A percentile compares a stretch with the other conserved stretches of the same genome.
Evolutionary conservation across 2,113 vertebrate species (phyloP).

Genomic region (Origma solitaria): DNA sequence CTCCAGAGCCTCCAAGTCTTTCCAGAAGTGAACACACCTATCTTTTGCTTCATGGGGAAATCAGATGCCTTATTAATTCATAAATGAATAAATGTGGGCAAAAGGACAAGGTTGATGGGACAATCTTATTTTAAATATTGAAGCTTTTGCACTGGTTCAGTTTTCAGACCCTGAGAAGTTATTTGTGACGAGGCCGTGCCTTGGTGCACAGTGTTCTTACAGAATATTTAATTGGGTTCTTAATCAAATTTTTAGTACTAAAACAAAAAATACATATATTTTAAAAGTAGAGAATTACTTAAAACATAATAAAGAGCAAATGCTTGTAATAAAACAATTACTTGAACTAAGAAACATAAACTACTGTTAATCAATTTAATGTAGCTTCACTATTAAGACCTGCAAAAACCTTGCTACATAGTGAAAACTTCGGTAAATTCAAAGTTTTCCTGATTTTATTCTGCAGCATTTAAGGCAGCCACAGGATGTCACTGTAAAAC

Average conservation of each 20-base stretch:
- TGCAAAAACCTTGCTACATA: not conserved
- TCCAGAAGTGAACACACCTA: not conserved
- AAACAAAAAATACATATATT: not conserved
- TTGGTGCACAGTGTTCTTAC: not conserved
- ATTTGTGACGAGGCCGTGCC: not conserved
- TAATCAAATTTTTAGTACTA: not conserved
- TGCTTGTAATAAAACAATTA: not conserved
- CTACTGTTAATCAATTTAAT: not conserved
- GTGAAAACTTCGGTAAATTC: not conserved
- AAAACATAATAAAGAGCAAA: not conserved
- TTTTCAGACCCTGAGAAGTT: not conserved
- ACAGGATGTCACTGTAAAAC: conserved; percentile 60
- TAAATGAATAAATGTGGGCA: not conserved
- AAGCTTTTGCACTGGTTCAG: not conserved
- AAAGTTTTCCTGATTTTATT: not conserved
- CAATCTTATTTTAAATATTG: not conserved
- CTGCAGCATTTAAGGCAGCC: not conserved
- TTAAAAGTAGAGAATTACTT: not conserved
- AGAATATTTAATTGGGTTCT: not conserved
- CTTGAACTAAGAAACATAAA: not conserved
- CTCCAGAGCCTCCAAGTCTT: not conserved
- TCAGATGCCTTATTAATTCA: not conserved
- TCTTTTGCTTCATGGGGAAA: not conserved
- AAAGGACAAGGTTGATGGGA: not conserved
- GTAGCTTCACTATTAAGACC: not conserved